These are phyloP conservation scores for Penaeus indicus DNA, from an alignment of 1,140 invertebrate genomes.

Conservation along the genomic window DNA sequence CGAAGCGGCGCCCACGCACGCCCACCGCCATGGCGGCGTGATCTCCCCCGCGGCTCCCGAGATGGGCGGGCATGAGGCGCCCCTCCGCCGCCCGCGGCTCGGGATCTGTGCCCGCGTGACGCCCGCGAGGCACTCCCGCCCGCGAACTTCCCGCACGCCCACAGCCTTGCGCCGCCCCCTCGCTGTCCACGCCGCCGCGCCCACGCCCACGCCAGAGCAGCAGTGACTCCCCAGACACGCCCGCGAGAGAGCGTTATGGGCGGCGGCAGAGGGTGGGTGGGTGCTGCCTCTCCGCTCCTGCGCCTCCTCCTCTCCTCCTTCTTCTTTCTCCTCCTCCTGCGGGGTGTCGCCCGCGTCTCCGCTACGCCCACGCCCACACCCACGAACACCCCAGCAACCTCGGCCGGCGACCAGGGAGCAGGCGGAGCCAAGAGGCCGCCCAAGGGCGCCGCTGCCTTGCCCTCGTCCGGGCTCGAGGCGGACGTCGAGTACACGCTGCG, in stretches of 20 bases:
- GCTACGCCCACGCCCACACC: constrained; percentile 12
- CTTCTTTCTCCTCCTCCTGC: constrained; percentile 15
- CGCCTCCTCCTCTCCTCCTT: constrained; percentile 27
- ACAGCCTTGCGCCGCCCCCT: not conserved
- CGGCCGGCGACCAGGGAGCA: not conserved
- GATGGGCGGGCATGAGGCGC: not conserved
- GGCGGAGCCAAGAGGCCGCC: too few species aligned
- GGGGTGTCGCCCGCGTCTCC: not conserved
- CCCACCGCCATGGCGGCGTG: too few species aligned
- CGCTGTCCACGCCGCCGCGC: not conserved
- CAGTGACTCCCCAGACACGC: too few species aligned
- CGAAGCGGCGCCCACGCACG: too few species aligned
- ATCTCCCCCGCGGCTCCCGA: not conserved
- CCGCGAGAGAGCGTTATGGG: constrained; percentile 30
- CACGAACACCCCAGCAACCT: not conserved
- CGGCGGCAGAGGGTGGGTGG: constrained; percentile 47
- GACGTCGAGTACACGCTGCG: constrained; percentile 47
- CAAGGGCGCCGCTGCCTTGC: not conserved
- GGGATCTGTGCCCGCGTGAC: not conserved
- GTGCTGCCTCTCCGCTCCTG: constrained; percentile 13
- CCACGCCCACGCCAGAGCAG: constrained; percentile 14
- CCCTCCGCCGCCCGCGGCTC: not conserved
- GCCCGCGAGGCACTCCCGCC: not conserved
- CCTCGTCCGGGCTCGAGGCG: not conserved
- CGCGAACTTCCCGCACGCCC: not conserved